Conservation (phyloP, 2,113 vertebrate genomes). For the Hippocampus zosterae region DNA sequence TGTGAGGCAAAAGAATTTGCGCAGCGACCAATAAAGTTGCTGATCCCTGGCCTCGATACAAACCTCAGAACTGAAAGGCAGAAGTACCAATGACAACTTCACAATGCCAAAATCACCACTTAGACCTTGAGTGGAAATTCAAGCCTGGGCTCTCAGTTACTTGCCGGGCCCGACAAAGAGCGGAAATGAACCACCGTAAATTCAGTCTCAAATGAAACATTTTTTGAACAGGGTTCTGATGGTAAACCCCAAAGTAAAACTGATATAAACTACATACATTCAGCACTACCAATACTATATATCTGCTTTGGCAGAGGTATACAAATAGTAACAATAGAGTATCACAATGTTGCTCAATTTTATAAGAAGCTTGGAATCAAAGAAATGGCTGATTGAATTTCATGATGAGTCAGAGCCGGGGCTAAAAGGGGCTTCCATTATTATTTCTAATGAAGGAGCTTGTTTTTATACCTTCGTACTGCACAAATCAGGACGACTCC, state of each 20-base stretch:
- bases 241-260: constrained; percentile 14
- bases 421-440: constrained; percentile 18
- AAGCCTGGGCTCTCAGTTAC: constrained; percentile 8
- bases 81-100: not conserved
- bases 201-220: not conserved
- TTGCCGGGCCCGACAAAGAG: constrained; percentile 13
- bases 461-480: constrained; percentile 19
- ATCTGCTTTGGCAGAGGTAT: constrained; percentile 14
- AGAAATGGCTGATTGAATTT: constrained; percentile 37
- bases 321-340: constrained; percentile 17
- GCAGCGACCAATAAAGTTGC: too few relatives aligned
- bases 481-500: constrained; percentile 27
- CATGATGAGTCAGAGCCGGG: constrained; percentile 3
- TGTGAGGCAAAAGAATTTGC: too few relatives aligned
- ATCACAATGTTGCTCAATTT: constrained; percentile 3
- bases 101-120: not conserved
- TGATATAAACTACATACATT: constrained; percentile 13
- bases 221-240: constrained; percentile 16
- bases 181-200: not conserved
- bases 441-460: constrained; percentile 26
- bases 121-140: not conserved
- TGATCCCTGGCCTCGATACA: too few relatives aligned
- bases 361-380: constrained; percentile 30
- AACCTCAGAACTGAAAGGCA: too few relatives aligned
- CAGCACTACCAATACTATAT: constrained; percentile 9